A percentile compares a stretch with the other conserved stretches of the same genome.
phyloP scores from a whole-genome alignment of 2,797 vertebrate species.

The Smutsia temminckii region DNA sequence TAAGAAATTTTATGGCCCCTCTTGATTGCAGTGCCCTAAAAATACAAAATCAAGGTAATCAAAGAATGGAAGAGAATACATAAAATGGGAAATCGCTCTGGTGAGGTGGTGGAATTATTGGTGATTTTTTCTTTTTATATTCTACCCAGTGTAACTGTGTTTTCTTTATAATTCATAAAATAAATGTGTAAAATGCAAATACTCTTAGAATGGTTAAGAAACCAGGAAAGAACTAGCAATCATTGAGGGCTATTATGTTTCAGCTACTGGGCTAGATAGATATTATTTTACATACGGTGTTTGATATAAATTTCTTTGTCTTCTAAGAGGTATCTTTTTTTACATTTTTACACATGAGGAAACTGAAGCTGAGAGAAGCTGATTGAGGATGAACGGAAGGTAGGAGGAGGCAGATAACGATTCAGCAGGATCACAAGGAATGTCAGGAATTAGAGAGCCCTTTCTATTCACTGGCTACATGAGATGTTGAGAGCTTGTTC shows the following conservation, averaged over 20 bases:
- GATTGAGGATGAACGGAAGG: neutral
- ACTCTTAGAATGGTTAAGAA: neutral
- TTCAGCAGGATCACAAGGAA: neutral
- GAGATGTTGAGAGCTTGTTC: neutral
- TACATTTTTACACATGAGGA: conserved; percentile 7
- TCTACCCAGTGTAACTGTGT: neutral
- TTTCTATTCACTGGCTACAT: neutral
- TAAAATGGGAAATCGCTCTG: neutral
- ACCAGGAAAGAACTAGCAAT: neutral
- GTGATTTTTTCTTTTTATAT: neutral
- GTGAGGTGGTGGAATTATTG: conserved; percentile 12
- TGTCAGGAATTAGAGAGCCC: neutral
- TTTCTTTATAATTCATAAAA: neutral
- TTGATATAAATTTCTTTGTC: neutral
- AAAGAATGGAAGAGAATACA: neutral
- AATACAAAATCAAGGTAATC: neutral
- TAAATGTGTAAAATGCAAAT: neutral
- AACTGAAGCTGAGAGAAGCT: neutral
- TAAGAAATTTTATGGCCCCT: conserved; percentile 34
- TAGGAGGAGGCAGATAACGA: neutral
- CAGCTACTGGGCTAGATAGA: neutral
- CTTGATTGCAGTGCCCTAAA: conserved; percentile 41
- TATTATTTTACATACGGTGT: neutral
- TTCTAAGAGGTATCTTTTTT: neutral
- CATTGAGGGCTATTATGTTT: neutral